Evolutionary conservation across 2,113 vertebrate genomes (phyloP).

Genomic region (Hippocampus zosterae): DNA sequence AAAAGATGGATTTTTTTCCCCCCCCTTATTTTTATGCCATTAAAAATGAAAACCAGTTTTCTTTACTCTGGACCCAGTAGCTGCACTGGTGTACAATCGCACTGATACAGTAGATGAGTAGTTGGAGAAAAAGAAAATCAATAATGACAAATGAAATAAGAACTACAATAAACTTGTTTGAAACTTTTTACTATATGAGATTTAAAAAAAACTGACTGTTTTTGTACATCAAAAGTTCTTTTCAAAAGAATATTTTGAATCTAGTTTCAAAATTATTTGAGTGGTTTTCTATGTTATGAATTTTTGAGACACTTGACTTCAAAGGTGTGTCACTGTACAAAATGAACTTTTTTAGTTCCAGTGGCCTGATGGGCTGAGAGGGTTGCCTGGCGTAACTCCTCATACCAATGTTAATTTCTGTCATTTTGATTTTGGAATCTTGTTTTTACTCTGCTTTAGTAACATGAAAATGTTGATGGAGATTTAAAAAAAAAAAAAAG

Average conservation of each 20-base stretch:
- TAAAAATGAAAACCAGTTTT: constrained; percentile 83
- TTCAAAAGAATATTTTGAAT: constrained; percentile 94
- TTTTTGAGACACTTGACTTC: constrained; percentile 74
- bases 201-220: constrained; percentile 80
- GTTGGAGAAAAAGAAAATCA: constrained; percentile 50
- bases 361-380: constrained; percentile 73
- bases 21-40: constrained; percentile 89
- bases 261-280: constrained; percentile 99
- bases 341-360: constrained; percentile 74
- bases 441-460: constrained; percentile 66
- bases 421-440: constrained; percentile 57
- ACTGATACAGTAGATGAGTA: constrained; percentile 78
- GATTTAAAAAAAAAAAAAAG: constrained; percentile 43
- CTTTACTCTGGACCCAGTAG: constrained; percentile 98
- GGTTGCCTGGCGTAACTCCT: constrained; percentile 90
- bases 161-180: constrained; percentile 85
- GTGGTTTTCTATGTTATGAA: constrained; percentile 93
- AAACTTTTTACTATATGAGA: constrained; percentile 82
- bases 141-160: constrained; percentile 70
- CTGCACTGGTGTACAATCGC: constrained; percentile 95
- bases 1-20: constrained; percentile 85
- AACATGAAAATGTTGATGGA: constrained; percentile 78
- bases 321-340: constrained; percentile 84
- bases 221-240: constrained; percentile 98
- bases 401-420: constrained; percentile 61